Evolutionary conservation across 2,888 invertebrate species (phyloP).

Genomic region (Ophion costatus): DNA sequence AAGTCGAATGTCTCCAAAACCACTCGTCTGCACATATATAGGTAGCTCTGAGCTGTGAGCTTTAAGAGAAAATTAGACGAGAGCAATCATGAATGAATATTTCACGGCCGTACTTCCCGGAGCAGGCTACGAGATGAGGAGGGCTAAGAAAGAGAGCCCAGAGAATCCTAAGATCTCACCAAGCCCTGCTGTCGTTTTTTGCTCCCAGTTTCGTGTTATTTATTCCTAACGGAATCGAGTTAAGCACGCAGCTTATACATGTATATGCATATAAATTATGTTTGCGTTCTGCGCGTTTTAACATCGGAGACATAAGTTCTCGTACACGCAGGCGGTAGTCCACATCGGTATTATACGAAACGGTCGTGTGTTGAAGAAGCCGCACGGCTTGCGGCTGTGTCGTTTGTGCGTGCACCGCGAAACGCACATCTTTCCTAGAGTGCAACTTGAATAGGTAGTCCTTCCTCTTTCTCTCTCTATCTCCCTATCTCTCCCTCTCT

Average conservation of each 20-base stretch:
- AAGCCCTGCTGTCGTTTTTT: conserved; percentile 38
- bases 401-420: conserved; percentile 37
- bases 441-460: conserved; percentile 31
- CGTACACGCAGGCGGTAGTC: conserved; percentile 38
- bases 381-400: conserved; percentile 8
- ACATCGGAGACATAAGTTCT: conserved; percentile 32
- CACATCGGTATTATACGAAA: background rate
- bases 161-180: conserved; percentile 50
- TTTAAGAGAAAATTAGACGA: conserved; percentile 23
- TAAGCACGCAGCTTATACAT: conserved; percentile 7
- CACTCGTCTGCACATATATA: background rate
- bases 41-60: background rate
- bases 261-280: background rate
- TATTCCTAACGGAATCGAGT: conserved; percentile 62
- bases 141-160: background rate
- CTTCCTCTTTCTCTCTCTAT: conserved; percentile 10
- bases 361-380: conserved; percentile 25
- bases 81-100: conserved; percentile 58
- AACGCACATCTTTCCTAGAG: conserved; percentile 29
- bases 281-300: conserved; percentile 24
- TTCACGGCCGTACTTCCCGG: conserved; percentile 61
- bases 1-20: too few species aligned
- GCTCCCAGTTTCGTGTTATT: conserved; percentile 57
- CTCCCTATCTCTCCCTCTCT: conserved; percentile 1
- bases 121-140: conserved; percentile 39